Conservation (phyloP, 2,888 invertebrate genomes). For the Dynastes tityus region DNA sequence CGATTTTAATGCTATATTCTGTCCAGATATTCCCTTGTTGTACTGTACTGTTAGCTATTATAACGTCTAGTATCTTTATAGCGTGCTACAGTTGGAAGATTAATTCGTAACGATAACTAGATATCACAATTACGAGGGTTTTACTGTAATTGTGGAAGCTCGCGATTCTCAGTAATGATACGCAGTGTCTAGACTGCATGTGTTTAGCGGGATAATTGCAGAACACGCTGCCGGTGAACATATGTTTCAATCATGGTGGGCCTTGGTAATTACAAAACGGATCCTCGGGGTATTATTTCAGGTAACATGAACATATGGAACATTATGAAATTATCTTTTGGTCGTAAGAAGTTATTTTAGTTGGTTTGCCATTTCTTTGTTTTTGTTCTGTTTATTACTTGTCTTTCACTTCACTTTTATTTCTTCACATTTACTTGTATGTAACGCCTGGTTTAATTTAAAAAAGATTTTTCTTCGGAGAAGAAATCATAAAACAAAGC, state of each 20-base stretch:
- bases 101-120: neutral
- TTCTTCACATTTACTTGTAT: too few relatives aligned
- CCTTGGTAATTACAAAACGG: conserved; percentile 7
- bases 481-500: too few relatives aligned
- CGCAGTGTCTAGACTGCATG: neutral
- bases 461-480: too few relatives aligned
- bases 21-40: too few relatives aligned
- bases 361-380: neutral
- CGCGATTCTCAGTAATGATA: conserved; percentile 5
- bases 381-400: too few relatives aligned
- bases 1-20: too few relatives aligned
- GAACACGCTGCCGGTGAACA: neutral
- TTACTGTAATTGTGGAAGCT: conserved; percentile 6
- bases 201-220: conserved; percentile 14
- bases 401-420: too few relatives aligned
- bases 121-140: neutral
- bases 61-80: too few relatives aligned
- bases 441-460: too few relatives aligned
- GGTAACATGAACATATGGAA: neutral
- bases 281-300: conserved; percentile 14
- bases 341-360: neutral
- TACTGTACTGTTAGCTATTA: too few relatives aligned
- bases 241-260: conserved; percentile 18
- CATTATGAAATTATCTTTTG: neutral
- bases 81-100: neutral